phyloP scores from a whole-genome alignment of 2,888 invertebrate species.

The Oscheius sp. region DNA sequence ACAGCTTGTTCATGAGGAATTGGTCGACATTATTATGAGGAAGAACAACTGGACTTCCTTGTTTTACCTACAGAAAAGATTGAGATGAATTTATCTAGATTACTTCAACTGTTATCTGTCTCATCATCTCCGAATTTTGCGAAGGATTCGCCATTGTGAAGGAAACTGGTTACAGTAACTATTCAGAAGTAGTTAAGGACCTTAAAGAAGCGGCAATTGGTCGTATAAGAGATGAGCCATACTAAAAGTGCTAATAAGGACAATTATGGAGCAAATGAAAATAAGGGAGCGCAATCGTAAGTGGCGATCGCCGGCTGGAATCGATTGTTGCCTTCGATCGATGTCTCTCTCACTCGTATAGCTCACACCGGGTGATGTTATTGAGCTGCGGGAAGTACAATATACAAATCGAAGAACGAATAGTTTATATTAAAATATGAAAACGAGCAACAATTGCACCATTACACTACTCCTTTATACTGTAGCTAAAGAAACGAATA shows the following conservation, averaged over 20 bases:
- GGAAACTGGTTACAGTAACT: neutral
- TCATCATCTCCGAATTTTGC: neutral
- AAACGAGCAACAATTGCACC: too few relatives aligned
- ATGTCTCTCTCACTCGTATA: slow-evolving; percentile 15
- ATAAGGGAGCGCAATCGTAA: slow-evolving; percentile 16
- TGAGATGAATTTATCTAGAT: neutral
- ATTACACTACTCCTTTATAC: too few relatives aligned
- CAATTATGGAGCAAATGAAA: slow-evolving; percentile 11
- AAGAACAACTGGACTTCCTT: slow-evolving; percentile 4
- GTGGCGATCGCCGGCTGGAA: slow-evolving; percentile 11
- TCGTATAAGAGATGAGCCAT: neutral
- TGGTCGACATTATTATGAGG: slow-evolving; percentile 3
- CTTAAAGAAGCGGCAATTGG: neutral
- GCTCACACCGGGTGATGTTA: too few relatives aligned
- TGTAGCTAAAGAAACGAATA: too few relatives aligned
- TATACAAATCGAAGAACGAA: too few relatives aligned
- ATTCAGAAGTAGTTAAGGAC: neutral
- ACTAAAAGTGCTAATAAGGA: neutral
- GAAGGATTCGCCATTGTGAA: neutral
- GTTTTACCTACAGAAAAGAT: neutral
- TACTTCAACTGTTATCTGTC: slow-evolving; percentile 8
- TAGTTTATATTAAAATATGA: too few relatives aligned
- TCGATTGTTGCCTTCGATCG: slow-evolving; percentile 26
- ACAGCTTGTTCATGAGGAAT: slow-evolving; percentile 7
- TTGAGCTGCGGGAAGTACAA: too few relatives aligned